These are phyloP conservation scores for Morone saxatilis DNA, from an alignment of 2,113 vertebrate genomes.

Conservation along the genomic window DNA sequence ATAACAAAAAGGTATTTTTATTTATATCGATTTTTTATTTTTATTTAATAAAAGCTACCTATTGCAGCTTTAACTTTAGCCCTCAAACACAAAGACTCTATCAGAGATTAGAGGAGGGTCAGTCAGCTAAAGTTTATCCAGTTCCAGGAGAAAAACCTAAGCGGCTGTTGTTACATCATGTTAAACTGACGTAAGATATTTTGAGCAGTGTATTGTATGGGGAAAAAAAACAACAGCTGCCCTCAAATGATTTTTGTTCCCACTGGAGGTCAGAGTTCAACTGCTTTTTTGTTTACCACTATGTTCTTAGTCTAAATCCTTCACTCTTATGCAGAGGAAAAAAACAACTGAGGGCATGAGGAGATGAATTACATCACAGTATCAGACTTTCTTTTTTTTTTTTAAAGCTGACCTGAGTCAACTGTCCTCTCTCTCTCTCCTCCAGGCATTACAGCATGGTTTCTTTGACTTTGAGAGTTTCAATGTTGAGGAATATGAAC, in stretches of 20 bases:
- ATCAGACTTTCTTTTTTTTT: not conserved
- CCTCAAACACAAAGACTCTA: not conserved
- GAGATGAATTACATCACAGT: slow-evolving; percentile 27
- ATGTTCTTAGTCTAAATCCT: slow-evolving; percentile 36
- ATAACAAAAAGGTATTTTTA: too few species aligned
- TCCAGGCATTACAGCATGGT: slow-evolving; percentile 90
- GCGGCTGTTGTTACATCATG: not conserved
- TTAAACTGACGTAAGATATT: not conserved
- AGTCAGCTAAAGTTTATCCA: not conserved
- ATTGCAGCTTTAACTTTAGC: too few species aligned
- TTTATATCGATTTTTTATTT: too few species aligned
- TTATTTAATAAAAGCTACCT: too few species aligned
- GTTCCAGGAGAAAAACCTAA: not conserved
- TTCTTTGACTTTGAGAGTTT: slow-evolving; percentile 95
- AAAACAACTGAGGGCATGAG: not conserved
- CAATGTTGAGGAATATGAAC: slow-evolving; percentile 94
- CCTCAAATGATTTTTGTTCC: not conserved
- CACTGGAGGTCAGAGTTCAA: not conserved
- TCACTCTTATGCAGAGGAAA: not conserved
- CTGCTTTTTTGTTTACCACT: not conserved
- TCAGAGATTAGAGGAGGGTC: not conserved
- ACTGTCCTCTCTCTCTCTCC: slow-evolving; percentile 26
- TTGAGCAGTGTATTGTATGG: not conserved
- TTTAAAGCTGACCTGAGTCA: not conserved
- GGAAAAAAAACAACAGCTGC: not conserved